Base-by-base conservation (phyloP, 2,888 invertebrate species). In the Nymphalis polychloros region DNA sequence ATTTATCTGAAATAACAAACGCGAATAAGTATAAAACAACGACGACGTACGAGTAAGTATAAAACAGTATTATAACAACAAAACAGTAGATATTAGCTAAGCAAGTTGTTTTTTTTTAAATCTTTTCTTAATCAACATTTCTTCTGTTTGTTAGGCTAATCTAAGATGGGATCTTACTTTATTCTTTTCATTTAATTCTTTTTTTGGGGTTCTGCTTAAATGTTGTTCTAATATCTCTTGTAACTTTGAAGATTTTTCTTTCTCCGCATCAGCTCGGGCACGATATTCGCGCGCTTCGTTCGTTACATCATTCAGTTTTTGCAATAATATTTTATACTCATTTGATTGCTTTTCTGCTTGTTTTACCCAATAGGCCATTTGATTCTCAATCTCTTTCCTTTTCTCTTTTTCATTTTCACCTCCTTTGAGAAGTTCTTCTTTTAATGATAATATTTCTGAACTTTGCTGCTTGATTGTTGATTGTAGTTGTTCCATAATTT, bases 391-490 rank as follows among this genome's bases (percentile, higher is more conserved):
- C 77, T 88, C 85, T 74, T 81, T 86, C 69, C 79, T 84, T 69
- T 79, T 84, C 59, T 83, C 80, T 48, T 72, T 71, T 70, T 86
- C 83, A 64, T 84, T 84, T 64, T 77, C 79, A 64, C 84, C 83
- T 7, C 79, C 78, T 71, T 91, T 86, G 47, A 81, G 80, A 20
- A 94, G 75, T 76, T 93, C 92, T 69, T 91, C 87, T 78, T 89
- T 91, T 19, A 94, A 77, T 67, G 81, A 78, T 50, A 83, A 75
- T 77, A 94, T 93, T 85, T 94, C 93, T 60, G 81, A 80, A 60
- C 93, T 93, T 77, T 94, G 94, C 70, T 93, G 86, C 75, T 86
- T 87, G 68, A 94, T 87, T 27, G 93, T 88, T 62, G 81, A 80
- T 64, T 91, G 87, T 23, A 93, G 76, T 69, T 89, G 83, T 59